These are phyloP conservation scores for Boloria selene DNA, from an alignment of 2,888 invertebrate species.

Conservation along the genomic window DNA sequence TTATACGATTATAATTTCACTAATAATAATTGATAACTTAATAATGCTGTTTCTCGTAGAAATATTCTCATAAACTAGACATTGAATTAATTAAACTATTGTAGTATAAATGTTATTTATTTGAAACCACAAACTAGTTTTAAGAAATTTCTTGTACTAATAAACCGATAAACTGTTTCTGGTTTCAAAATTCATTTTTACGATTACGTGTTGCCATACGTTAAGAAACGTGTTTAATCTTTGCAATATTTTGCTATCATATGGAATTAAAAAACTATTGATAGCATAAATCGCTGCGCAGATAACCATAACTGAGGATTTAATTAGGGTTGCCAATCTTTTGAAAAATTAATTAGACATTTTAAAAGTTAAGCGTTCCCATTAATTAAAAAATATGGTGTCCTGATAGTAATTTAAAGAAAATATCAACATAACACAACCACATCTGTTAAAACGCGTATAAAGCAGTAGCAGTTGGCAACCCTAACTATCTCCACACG, in stretches of 20 bases:
- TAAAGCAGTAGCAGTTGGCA: background rate
- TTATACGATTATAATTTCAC: background rate
- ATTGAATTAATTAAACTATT: background rate
- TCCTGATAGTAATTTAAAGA: background rate
- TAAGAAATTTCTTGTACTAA: constrained; percentile 6
- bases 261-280: constrained; percentile 11
- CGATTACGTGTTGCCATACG: constrained; percentile 32
- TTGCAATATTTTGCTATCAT: constrained; percentile 9
- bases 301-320: constrained; percentile 2
- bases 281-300: constrained; percentile 15
- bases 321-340: constrained; percentile 17
- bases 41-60: constrained; percentile 26
- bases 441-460: background rate
- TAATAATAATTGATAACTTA: background rate
- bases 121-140: constrained; percentile 27
- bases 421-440: no score
- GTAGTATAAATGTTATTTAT: constrained; percentile 10
- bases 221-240: constrained; percentile 13
- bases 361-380: constrained; percentile 6
- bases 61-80: constrained; percentile 8
- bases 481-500: background rate
- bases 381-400: background rate
- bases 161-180: constrained; percentile 21
- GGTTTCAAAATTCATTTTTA: constrained; percentile 24
- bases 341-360: background rate